A percentile compares a stretch with the other conserved stretches of the same genome.
Conservation (phyloP, 2,888 invertebrate genomes). For the Xylophagus ater region DNA sequence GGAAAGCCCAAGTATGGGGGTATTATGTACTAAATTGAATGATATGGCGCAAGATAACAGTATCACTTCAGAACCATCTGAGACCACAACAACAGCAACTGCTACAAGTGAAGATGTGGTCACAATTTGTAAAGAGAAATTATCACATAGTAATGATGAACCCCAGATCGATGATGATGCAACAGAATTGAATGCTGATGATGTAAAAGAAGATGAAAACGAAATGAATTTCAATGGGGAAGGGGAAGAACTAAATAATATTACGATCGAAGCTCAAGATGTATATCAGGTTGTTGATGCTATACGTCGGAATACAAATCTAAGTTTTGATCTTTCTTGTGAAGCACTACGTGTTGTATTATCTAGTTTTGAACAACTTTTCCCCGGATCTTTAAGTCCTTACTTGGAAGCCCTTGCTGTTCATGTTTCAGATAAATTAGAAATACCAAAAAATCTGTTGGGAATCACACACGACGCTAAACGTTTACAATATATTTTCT, state of each 20-base stretch:
- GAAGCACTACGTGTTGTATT: slow-evolving; percentile 73
- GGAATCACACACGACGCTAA: slow-evolving; percentile 71
- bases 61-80: slow-evolving; percentile 37
- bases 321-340: slow-evolving; percentile 77
- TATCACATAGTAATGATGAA: slow-evolving; percentile 18
- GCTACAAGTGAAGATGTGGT: slow-evolving; percentile 39
- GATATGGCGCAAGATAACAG: slow-evolving; percentile 37
- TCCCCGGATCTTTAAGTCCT: slow-evolving; percentile 48
- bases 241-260: slow-evolving; percentile 7
- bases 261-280: slow-evolving; percentile 32
- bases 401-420: slow-evolving; percentile 50
- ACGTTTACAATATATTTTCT: slow-evolving; percentile 70
- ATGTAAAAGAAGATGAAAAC: slow-evolving; percentile 14
- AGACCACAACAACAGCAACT: slow-evolving; percentile 36
- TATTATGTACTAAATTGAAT: slow-evolving; percentile 24
- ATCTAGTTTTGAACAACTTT: slow-evolving; percentile 40
- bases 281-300: slow-evolving; percentile 70
- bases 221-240: slow-evolving; percentile 12
- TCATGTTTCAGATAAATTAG: slow-evolving; percentile 49
- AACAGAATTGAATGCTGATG: slow-evolving; percentile 20
- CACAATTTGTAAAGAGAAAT: slow-evolving; percentile 36
- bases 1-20: slow-evolving; percentile 37
- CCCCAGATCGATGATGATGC: not conserved
- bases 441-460: slow-evolving; percentile 51
- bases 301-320: slow-evolving; percentile 70